Percentiles rank a stretch among this genome's conserved stretches.
Conservation (phyloP, 2,888 invertebrate species). For the Andrena dorsata region DNA sequence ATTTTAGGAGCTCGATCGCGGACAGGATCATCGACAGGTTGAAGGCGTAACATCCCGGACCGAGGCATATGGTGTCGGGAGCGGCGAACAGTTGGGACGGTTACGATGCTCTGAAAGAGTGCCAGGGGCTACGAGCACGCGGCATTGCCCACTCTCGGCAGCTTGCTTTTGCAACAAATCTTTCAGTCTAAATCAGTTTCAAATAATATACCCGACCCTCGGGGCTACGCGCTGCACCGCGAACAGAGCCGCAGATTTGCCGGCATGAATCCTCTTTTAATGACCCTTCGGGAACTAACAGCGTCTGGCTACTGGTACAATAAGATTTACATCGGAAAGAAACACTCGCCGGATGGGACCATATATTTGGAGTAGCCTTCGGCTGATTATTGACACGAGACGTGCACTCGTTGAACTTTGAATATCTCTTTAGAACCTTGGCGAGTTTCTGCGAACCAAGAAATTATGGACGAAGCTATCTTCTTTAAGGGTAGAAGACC, state of each 20-base stretch:
- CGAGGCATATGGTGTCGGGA: conserved; percentile 48
- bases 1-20: conserved; percentile 66
- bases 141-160: conserved; percentile 63
- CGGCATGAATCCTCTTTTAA: conserved; percentile 53
- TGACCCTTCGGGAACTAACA: conserved; percentile 41
- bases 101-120: conserved; percentile 61
- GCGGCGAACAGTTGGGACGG: conserved; percentile 66
- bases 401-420: neutral
- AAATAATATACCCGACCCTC: conserved; percentile 77
- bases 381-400: conserved; percentile 13
- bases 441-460: too few species aligned
- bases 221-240: conserved; percentile 43
- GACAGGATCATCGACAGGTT: conserved; percentile 73
- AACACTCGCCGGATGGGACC: conserved; percentile 6
- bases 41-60: conserved; percentile 68
- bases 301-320: conserved; percentile 40
- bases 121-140: conserved; percentile 66
- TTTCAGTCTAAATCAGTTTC: conserved; percentile 83
- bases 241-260: conserved; percentile 10
- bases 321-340: conserved; percentile 5
- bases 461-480: too few species aligned
- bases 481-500: too few species aligned
- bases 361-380: neutral
- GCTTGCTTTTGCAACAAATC: conserved; percentile 82
- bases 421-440: neutral